Conservation (phyloP, 2,113 vertebrate genomes). For the Gambusia affinis region DNA sequence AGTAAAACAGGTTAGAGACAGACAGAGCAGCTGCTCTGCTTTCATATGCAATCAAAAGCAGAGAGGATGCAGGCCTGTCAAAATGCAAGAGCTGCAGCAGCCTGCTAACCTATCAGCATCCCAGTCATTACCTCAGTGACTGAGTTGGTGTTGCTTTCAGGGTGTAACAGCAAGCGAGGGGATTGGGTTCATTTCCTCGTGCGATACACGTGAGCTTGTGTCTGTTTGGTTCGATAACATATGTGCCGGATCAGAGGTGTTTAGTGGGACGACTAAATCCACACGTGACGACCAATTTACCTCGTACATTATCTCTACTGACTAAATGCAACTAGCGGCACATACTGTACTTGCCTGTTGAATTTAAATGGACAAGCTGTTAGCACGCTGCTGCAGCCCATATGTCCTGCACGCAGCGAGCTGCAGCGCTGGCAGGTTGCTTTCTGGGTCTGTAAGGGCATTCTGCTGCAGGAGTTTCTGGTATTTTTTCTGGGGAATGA, state of each 20-base stretch:
- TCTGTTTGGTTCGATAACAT: constrained; percentile 12
- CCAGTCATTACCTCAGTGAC: constrained; percentile 1
- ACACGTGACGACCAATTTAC: neutral
- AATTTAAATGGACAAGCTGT: constrained; percentile 6
- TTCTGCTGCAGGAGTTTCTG: neutral
- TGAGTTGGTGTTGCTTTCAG: neutral
- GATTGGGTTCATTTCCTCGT: neutral
- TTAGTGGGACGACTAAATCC: constrained; percentile 9
- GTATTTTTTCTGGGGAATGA: neutral
- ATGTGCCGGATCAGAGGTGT: constrained; percentile 9
- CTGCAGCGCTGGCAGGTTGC: neutral
- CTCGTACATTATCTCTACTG: neutral
- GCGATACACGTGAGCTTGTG: neutral
- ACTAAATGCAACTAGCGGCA: neutral
- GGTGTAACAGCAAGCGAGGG: neutral
- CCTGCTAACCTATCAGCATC: constrained; percentile 8
- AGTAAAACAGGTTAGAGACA: neutral
- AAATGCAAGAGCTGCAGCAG: constrained; percentile 19
- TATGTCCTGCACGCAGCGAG: no score
- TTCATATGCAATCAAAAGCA: constrained; percentile 16
- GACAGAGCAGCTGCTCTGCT: neutral
- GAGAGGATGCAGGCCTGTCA: neutral
- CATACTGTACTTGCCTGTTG: neutral
- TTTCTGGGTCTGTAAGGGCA: neutral
- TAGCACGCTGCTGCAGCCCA: neutral